These are phyloP conservation scores for Cephus pulcher DNA, from an alignment of 2,888 invertebrate species.

Conservation along the genomic window DNA sequence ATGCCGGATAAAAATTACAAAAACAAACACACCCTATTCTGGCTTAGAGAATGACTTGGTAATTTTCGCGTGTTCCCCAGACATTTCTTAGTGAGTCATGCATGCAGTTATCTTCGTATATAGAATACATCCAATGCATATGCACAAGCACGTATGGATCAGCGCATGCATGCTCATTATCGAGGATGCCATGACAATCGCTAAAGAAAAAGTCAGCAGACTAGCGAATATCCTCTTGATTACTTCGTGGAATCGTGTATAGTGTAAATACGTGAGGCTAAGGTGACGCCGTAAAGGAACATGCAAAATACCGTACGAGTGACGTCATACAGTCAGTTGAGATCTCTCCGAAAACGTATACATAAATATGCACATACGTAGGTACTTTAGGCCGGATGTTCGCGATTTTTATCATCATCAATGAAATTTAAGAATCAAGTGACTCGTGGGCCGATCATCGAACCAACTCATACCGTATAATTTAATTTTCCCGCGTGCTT, in stretches of 20 bases:
- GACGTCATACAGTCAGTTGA: background rate
- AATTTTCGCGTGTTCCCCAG: background rate
- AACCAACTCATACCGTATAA: background rate
- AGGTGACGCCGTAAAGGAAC: background rate
- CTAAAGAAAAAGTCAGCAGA: background rate
- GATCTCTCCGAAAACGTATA: background rate
- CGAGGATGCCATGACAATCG: background rate
- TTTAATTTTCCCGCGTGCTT: background rate
- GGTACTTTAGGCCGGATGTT: background rate
- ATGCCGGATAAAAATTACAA: background rate
- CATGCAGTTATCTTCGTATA: background rate
- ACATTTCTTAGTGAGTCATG: background rate
- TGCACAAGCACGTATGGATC: background rate
- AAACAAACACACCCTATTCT: background rate
- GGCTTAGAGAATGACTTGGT: background rate
- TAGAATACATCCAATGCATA: background rate
- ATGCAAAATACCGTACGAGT: background rate
- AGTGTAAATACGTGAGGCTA: background rate
- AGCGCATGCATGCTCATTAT: background rate
- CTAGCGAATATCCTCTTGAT: background rate
- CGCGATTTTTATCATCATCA: background rate
- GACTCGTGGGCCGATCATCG: background rate
- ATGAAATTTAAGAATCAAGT: background rate
- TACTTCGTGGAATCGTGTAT: background rate
- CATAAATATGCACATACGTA: background rate